A percentile compares a stretch with the other conserved stretches of the same genome.
Evolutionary conservation across 2,797 vertebrate genomes (phyloP).

Genomic region (Catamblyrhynchus diadema): DNA sequence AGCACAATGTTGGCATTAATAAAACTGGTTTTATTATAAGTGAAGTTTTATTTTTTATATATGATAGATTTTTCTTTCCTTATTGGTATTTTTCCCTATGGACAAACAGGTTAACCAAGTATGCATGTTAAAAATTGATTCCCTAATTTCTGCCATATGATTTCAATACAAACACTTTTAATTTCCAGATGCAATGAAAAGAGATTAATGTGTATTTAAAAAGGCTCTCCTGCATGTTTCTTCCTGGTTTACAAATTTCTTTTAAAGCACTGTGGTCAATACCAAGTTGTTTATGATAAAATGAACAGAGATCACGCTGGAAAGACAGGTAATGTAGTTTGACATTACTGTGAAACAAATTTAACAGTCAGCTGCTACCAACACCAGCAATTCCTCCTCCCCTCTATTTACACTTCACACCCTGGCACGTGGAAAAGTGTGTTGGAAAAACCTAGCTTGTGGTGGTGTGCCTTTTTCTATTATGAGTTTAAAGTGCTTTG

Average conservation of each 20-base stretch:
- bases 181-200: slow-evolving; percentile 14
- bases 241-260: background rate
- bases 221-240: background rate
- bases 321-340: background rate
- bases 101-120: background rate
- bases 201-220: background rate
- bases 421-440: background rate
- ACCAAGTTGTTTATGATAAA: background rate
- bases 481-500: background rate
- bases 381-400: background rate
- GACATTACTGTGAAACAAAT: background rate
- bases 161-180: background rate
- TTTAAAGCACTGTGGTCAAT: background rate
- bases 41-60: background rate
- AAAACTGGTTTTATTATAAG: background rate
- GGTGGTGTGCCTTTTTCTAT: background rate
- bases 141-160: background rate
- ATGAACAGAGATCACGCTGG: background rate
- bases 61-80: background rate
- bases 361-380: background rate
- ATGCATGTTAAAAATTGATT: background rate
- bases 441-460: background rate
- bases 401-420: rapidly evolving
- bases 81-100: background rate
- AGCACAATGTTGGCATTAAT: background rate